Evolutionary conservation across 1,140 invertebrate species (phyloP).

Genomic region (Heliconius hewitsoni): DNA sequence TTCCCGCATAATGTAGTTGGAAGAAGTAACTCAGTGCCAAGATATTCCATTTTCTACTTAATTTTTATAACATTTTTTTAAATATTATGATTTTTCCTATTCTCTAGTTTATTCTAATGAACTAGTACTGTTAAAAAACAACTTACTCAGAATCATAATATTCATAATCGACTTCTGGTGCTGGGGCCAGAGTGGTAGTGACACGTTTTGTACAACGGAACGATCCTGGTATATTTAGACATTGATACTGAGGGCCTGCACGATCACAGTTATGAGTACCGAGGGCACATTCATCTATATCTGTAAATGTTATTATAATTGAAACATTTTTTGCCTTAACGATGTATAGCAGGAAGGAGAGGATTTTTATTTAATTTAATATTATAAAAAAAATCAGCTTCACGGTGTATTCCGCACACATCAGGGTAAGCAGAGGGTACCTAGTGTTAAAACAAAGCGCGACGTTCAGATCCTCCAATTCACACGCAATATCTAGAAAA

Average conservation of each 20-base stretch:
- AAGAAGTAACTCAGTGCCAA: no score
- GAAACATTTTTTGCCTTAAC: no score
- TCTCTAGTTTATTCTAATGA: not conserved
- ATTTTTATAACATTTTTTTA: not conserved
- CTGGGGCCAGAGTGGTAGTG: slow-evolving; percentile 32
- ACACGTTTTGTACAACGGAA: slow-evolving; percentile 85
- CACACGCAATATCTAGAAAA: no score
- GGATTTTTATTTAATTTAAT: no score
- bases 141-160: slow-evolving; percentile 54
- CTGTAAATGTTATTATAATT: slow-evolving; percentile 55
- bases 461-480: no score
- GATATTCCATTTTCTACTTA: no score
- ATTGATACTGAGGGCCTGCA: slow-evolving; percentile 83
- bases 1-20: no score
- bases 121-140: not conserved
- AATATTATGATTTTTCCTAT: not conserved
- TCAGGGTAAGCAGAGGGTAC: no score
- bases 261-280: slow-evolving; percentile 85
- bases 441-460: no score
- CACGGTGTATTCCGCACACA: no score
- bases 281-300: slow-evolving; percentile 86
- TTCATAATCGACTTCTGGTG: slow-evolving; percentile 55
- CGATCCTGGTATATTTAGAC: slow-evolving; percentile 87
- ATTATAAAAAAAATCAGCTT: no score
- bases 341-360: no score